phyloP scores from a whole-genome alignment of 2,113 vertebrate species.

The Monopterus albus region DNA sequence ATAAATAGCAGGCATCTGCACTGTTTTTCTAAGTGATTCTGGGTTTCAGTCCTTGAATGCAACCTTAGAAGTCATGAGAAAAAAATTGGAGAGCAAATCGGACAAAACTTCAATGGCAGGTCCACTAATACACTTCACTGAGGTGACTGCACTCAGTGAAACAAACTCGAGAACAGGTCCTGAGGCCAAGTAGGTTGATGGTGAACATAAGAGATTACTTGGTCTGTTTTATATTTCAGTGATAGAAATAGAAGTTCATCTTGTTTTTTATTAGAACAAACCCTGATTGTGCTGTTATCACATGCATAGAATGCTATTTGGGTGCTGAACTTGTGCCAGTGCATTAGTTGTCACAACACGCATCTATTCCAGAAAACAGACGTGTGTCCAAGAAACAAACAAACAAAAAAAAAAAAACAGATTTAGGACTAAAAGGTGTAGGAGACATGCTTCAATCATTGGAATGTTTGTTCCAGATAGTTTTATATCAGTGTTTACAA shows the following conservation, averaged over 20 bases:
- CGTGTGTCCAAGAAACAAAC: conserved; percentile 13
- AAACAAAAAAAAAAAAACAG: too few relatives aligned
- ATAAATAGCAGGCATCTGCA: background rate
- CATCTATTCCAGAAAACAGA: conserved; percentile 13
- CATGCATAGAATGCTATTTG: background rate
- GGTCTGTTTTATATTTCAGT: background rate
- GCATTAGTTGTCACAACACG: conserved; percentile 24
- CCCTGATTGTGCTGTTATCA: background rate
- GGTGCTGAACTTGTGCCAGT: background rate
- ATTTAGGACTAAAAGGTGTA: conserved; percentile 11
- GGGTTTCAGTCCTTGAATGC: conserved; percentile 3
- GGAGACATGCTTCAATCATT: conserved; percentile 11
- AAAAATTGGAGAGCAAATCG: conserved; percentile 10
- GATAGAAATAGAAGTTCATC: background rate
- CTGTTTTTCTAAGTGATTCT: background rate
- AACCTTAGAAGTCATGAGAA: background rate
- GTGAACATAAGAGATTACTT: background rate
- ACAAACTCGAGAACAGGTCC: conserved; percentile 20
- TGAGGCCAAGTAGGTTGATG: background rate
- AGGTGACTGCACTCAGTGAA: conserved; percentile 1
- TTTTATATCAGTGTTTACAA: conserved; percentile 12
- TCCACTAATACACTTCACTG: conserved; percentile 10
- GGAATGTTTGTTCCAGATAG: conserved; percentile 28
- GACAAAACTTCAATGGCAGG: conserved; percentile 14
- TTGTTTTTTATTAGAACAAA: background rate